Evolutionary conservation across 1,140 invertebrate species (phyloP).

Genomic region (Drosophila pectinifera): DNA sequence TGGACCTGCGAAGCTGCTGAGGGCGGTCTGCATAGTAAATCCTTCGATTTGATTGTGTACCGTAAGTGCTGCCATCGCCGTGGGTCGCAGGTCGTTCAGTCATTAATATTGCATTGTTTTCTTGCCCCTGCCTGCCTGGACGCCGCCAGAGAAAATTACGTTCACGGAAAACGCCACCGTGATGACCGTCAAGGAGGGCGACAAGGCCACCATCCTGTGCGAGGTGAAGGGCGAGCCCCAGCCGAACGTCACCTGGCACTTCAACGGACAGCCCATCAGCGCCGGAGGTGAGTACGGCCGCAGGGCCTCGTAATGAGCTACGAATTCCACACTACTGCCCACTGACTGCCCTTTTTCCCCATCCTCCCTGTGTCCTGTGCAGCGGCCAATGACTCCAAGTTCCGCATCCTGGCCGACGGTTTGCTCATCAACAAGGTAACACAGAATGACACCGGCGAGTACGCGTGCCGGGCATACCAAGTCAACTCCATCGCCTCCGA

Average conservation of each 20-base stretch:
- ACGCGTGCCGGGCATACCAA: conserved; percentile 86
- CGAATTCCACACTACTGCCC: conserved; percentile 23
- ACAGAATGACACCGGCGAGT: conserved; percentile 86
- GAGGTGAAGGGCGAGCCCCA: conserved; percentile 86
- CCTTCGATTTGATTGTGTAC: conserved; percentile 84
- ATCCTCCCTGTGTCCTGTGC: neutral
- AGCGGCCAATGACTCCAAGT: conserved; percentile 78
- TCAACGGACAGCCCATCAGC: conserved; percentile 83
- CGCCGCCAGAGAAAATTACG: conserved; percentile 84
- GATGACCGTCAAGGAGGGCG: conserved; percentile 85
- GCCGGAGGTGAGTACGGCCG: conserved; percentile 66
- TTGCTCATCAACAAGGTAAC: conserved; percentile 86
- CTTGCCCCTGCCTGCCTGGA: neutral
- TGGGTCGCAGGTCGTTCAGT: conserved; percentile 24
- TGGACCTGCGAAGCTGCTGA: conserved; percentile 80
- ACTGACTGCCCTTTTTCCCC: conserved; percentile 13
- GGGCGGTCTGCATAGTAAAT: conserved; percentile 74
- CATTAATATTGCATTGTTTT: conserved; percentile 80
- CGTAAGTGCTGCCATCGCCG: conserved; percentile 76
- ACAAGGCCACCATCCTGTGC: conserved; percentile 85
- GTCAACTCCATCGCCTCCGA: conserved; percentile 85
- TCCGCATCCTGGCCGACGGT: conserved; percentile 85
- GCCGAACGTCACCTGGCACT: conserved; percentile 85
- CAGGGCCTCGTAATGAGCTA: conserved; percentile 57
- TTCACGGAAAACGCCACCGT: conserved; percentile 85